These are phyloP conservation scores for Exocentrus adspersus DNA, from an alignment of 2,888 invertebrate species.

Conservation along the genomic window DNA sequence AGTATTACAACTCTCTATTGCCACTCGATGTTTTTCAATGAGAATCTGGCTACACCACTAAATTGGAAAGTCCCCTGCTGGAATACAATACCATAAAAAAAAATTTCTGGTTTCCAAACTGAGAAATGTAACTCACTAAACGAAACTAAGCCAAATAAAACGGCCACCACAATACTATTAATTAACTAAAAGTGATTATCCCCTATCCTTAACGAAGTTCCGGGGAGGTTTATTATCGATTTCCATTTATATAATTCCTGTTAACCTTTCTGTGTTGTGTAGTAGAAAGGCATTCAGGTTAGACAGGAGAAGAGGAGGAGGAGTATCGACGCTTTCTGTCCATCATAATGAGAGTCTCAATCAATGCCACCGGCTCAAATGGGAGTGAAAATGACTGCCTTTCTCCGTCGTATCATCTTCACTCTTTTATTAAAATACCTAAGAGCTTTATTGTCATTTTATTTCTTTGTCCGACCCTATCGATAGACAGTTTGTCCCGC, in stretches of 20 bases:
- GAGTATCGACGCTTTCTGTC: constrained; percentile 45
- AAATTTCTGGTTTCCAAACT: too few relatives aligned
- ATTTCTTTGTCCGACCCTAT: constrained; percentile 6
- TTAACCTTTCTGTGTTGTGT: constrained; percentile 32
- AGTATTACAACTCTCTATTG: neutral
- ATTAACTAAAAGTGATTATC: constrained; percentile 23
- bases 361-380: constrained; percentile 42
- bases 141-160: too few relatives aligned
- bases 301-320: constrained; percentile 38
- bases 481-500: neutral
- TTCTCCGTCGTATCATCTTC: constrained; percentile 29
- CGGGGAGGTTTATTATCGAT: constrained; percentile 26
- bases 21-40: constrained; percentile 8
- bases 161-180: constrained; percentile 5
- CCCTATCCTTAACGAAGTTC: constrained; percentile 13
- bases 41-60: neutral
- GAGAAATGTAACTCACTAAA: too few relatives aligned
- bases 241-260: constrained; percentile 26
- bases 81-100: too few relatives aligned
- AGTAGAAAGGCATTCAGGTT: constrained; percentile 26
- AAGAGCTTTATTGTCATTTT: constrained; percentile 23
- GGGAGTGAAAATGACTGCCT: constrained; percentile 42
- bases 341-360: constrained; percentile 45
- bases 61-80: too few relatives aligned
- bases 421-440: constrained; percentile 27